Evolutionary conservation across 2,888 invertebrate genomes (phyloP).

Genomic region (Mesochorus sp.): DNA sequence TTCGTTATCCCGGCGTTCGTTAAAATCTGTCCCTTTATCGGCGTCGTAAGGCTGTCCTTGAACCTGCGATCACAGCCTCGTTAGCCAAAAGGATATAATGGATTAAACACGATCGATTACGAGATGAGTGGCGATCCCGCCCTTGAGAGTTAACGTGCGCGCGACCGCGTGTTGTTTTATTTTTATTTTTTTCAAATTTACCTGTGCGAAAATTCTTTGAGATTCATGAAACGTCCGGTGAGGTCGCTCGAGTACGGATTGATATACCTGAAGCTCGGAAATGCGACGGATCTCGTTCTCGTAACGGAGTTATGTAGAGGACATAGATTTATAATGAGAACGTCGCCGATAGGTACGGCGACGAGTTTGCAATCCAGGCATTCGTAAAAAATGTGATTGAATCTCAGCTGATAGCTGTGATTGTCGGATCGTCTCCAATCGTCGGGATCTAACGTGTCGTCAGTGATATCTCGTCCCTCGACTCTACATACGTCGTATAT

Average conservation of each 20-base stretch:
- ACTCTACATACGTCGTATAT: neutral
- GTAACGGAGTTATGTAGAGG: constrained; percentile 50
- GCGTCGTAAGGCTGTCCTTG: constrained; percentile 84
- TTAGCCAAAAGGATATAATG: neutral
- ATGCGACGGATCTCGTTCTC: constrained; percentile 62
- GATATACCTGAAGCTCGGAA: constrained; percentile 72
- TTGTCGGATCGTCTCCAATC: constrained; percentile 69
- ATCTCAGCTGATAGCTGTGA: constrained; percentile 69
- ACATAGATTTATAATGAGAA: constrained; percentile 73
- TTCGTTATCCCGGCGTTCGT: constrained; percentile 78
- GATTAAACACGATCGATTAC: neutral
- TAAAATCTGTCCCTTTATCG: constrained; percentile 84
- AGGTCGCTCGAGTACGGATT: constrained; percentile 72
- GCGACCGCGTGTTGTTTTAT: neutral
- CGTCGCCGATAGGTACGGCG: constrained; percentile 74
- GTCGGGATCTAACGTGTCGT: constrained; percentile 39
- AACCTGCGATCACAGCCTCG: constrained; percentile 80
- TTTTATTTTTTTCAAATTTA: too few species aligned
- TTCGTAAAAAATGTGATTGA: constrained; percentile 61
- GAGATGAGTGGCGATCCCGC: too few species aligned
- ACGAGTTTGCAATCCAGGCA: constrained; percentile 72
- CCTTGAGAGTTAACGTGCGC: too few species aligned
- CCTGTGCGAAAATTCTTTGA: constrained; percentile 74
- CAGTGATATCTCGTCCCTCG: constrained; percentile 17
- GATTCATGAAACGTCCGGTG: constrained; percentile 71